phyloP scores from a whole-genome alignment of 1,140 invertebrate genomes.

The Drosophila tsacasi region DNA sequence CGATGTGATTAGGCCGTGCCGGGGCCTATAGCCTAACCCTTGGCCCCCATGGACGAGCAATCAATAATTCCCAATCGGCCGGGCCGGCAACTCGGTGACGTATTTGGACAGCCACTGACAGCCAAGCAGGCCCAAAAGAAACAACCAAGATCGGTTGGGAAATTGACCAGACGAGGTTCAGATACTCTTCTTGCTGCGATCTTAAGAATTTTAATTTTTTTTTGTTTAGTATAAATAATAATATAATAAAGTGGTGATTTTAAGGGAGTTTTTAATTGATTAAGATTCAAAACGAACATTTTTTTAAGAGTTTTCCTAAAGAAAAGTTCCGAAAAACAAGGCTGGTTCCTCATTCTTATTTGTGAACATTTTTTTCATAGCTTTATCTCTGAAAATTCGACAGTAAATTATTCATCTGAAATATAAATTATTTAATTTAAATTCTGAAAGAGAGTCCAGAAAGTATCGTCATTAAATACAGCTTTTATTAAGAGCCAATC shows the following conservation, averaged over 20 bases:
- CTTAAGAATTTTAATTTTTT: background rate
- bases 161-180: background rate
- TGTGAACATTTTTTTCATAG: no score
- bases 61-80: constrained; percentile 69
- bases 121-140: constrained; percentile 57
- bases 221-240: no score
- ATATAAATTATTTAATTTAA: no score
- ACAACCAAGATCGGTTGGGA: constrained; percentile 29
- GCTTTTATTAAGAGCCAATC: background rate
- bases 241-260: background rate
- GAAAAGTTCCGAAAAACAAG: no score
- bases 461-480: background rate
- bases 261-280: no score
- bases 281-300: background rate
- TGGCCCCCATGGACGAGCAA: constrained; percentile 62
- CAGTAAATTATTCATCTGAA: no score
- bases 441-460: background rate
- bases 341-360: no score
- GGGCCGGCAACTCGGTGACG: constrained; percentile 62
- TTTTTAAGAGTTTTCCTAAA: background rate
- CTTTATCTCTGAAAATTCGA: no score
- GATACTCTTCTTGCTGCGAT: constrained; percentile 34
- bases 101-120: constrained; percentile 81
- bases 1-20: constrained; percentile 81
- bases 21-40: constrained; percentile 50